Conservation (phyloP, 2,888 invertebrate genomes). For the Luffia ferchaultella region DNA sequence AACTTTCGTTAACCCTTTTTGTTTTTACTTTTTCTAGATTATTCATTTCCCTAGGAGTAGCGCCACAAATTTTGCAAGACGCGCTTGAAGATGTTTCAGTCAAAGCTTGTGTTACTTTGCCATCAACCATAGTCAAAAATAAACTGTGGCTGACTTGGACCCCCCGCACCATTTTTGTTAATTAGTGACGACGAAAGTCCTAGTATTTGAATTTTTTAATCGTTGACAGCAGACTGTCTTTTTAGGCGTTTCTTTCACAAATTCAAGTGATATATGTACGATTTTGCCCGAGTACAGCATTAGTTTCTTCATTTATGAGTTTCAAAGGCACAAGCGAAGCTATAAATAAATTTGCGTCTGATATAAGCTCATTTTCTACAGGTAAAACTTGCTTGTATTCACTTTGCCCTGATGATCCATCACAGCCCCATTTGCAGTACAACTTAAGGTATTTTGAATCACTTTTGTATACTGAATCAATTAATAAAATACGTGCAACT, state of each 20-base stretch:
- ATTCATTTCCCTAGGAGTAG: slow-evolving; percentile 16
- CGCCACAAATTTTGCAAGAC: slow-evolving; percentile 12
- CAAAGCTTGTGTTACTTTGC: slow-evolving; percentile 15
- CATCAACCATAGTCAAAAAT: slow-evolving; percentile 19
- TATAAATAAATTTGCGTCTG: slow-evolving; percentile 15
- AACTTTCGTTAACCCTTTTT: slow-evolving; percentile 10
- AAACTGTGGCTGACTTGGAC: slow-evolving; percentile 15
- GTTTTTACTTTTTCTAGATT: slow-evolving; percentile 10
- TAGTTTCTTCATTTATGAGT: slow-evolving; percentile 12
- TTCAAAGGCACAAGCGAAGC: slow-evolving; percentile 16
- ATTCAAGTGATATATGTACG: slow-evolving; percentile 15
- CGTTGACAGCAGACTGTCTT: slow-evolving; percentile 13
- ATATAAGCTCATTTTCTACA: slow-evolving; percentile 11
- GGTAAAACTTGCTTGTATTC: slow-evolving; percentile 10
- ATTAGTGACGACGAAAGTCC: slow-evolving; percentile 11
- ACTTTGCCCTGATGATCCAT: slow-evolving; percentile 17
- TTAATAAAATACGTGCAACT: slow-evolving; percentile 14
- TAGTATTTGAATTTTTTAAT: slow-evolving; percentile 7
- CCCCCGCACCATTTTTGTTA: slow-evolving; percentile 11
- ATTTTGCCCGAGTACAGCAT: slow-evolving; percentile 16
- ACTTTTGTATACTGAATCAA: slow-evolving; percentile 11
- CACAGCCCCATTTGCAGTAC: slow-evolving; percentile 14
- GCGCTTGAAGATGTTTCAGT: slow-evolving; percentile 11
- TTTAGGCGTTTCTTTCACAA: slow-evolving; percentile 14
- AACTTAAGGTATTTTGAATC: slow-evolving; percentile 8